phyloP scores from a whole-genome alignment of 2,797 vertebrate genomes.

The Scomberomorus guttatus region DNA sequence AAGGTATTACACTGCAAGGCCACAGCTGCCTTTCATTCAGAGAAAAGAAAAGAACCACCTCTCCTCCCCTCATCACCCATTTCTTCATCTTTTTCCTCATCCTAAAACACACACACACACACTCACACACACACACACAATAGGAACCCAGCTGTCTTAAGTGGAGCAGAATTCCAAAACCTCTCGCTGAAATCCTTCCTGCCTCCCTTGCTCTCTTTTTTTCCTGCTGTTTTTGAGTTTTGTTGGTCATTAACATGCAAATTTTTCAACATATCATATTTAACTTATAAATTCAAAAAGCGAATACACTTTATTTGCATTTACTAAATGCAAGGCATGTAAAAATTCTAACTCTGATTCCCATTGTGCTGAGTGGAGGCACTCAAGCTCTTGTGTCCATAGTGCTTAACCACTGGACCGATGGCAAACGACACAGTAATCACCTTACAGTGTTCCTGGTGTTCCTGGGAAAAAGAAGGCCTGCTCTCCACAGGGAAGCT shows the following conservation, averaged over 20 bases:
- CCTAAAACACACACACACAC: constrained; percentile 12
- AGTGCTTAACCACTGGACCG: constrained; percentile 86
- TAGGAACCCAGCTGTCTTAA: constrained; percentile 73
- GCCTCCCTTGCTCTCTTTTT: not conserved
- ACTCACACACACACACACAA: constrained; percentile 12
- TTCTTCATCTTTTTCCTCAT: constrained; percentile 17
- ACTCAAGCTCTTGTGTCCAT: constrained; percentile 76
- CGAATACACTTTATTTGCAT: not conserved
- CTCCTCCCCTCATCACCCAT: constrained; percentile 41
- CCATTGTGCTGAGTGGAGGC: constrained; percentile 75
- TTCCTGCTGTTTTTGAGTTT: not conserved
- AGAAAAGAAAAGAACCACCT: constrained; percentile 65
- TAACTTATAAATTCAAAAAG: not conserved
- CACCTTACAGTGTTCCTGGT: constrained; percentile 88
- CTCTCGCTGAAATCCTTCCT: constrained; percentile 46
- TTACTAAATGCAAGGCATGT: constrained; percentile 42
- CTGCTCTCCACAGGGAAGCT: constrained; percentile 79
- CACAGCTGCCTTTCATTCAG: constrained; percentile 77
- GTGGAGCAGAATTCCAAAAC: constrained; percentile 67
- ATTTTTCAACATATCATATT: not conserved
- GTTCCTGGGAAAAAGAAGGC: constrained; percentile 80
- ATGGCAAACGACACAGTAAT: constrained; percentile 87
- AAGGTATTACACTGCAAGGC: constrained; percentile 49
- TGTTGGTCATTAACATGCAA: not conserved
- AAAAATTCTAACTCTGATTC: constrained; percentile 39